Evolutionary conservation across 2,888 invertebrate genomes (phyloP).

Genomic region (Icerya purchasi): DNA sequence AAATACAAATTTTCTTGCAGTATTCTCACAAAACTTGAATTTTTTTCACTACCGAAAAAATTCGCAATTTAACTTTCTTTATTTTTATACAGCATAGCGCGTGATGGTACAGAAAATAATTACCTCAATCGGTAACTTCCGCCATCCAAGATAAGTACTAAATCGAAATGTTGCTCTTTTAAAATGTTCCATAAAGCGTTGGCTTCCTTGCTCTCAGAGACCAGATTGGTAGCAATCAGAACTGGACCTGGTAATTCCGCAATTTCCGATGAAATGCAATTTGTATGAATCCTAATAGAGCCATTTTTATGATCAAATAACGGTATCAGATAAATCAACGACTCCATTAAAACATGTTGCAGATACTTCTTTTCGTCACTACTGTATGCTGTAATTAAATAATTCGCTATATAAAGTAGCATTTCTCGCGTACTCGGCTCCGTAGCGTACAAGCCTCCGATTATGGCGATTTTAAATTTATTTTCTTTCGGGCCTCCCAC

Average conservation of each 20-base stretch:
- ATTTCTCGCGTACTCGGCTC: slow-evolving; percentile 72
- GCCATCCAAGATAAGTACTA: slow-evolving; percentile 20
- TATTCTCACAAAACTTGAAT: too few species aligned
- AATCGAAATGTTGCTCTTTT: slow-evolving; percentile 28
- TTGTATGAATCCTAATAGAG: slow-evolving; percentile 22
- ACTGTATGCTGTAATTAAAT: slow-evolving; percentile 48
- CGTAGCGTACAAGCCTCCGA: slow-evolving; percentile 60
- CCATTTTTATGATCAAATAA: slow-evolving; percentile 37
- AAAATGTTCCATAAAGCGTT: slow-evolving; percentile 43
- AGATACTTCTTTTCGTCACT: slow-evolving; percentile 45
- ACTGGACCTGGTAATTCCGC: slow-evolving; percentile 16
- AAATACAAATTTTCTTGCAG: too few species aligned
- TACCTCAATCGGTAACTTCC: slow-evolving; percentile 19
- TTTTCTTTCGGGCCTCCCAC: slow-evolving; percentile 53
- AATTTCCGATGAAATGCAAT: slow-evolving; percentile 16
- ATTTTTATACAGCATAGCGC: too few species aligned
- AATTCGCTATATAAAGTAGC: slow-evolving; percentile 55
- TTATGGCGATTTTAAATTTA: slow-evolving; percentile 61
- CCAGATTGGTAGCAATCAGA: slow-evolving; percentile 15
- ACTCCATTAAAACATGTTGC: slow-evolving; percentile 38
- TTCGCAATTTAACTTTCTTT: too few species aligned
- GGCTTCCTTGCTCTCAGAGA: slow-evolving; percentile 26
- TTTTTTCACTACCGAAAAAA: too few species aligned
- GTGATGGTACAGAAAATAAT: too few species aligned
- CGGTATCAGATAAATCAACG: slow-evolving; percentile 62